Evolutionary conservation across 92 coral and sea anemone genomes (phyloP).

Genomic region (Actinostola sp.): DNA sequence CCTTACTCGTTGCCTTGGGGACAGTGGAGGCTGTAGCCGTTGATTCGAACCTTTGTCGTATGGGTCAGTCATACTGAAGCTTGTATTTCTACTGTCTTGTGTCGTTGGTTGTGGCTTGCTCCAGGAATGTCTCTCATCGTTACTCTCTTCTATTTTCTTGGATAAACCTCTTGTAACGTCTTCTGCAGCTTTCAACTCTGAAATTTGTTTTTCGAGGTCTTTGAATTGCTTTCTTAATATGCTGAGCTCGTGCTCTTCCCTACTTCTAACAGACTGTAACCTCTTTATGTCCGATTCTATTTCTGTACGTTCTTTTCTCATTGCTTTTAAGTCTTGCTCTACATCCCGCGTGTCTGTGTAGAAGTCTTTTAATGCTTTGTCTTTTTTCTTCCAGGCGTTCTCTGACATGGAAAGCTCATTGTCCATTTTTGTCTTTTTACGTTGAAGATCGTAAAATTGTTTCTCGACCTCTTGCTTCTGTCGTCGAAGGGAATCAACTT

Average conservation of each 20-base stretch:
- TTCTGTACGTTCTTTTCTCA: constrained; percentile 64
- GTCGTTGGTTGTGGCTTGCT: not conserved
- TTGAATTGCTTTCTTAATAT: constrained; percentile 56
- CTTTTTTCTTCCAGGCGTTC: constrained; percentile 62
- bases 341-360: constrained; percentile 49
- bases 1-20: constrained; percentile 15
- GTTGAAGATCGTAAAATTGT: constrained; percentile 61
- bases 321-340: constrained; percentile 52
- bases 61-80: not conserved
- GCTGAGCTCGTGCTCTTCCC: constrained; percentile 75
- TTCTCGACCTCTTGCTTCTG: constrained; percentile 74
- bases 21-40: constrained; percentile 1
- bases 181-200: constrained; percentile 37
- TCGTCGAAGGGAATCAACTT: constrained; percentile 54
- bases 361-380: constrained; percentile 53
- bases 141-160: not conserved
- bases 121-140: not conserved
- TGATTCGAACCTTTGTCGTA: constrained; percentile 9
- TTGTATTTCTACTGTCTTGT: not conserved
- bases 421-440: constrained; percentile 73
- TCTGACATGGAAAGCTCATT: constrained; percentile 60
- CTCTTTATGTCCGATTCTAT: constrained; percentile 73
- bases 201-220: constrained; percentile 45
- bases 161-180: not conserved
- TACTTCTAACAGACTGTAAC: constrained; percentile 58